These are phyloP conservation scores for Danio jaintianensis DNA, from an alignment of 2,797 vertebrate genomes.

Conservation along the genomic window DNA sequence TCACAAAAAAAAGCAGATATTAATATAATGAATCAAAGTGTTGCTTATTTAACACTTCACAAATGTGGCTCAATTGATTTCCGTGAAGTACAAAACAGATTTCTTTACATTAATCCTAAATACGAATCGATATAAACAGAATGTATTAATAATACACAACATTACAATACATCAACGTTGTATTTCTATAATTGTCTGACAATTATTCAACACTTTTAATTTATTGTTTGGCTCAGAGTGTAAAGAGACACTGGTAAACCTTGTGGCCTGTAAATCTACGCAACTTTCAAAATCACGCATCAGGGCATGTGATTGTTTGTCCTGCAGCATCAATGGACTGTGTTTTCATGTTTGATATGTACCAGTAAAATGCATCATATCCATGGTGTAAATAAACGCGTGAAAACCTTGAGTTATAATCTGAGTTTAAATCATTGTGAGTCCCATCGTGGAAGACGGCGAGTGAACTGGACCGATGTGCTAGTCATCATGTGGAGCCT, in stretches of 20 bases:
- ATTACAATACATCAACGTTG: conserved; percentile 2
- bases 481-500: conserved; percentile 23
- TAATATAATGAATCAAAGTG: neutral
- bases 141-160: neutral
- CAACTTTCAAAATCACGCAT: conserved; percentile 9
- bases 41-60: neutral
- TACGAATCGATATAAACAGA: neutral
- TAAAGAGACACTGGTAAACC: conserved; percentile 28
- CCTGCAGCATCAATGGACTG: conserved; percentile 18
- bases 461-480: neutral
- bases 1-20: neutral
- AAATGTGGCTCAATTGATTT: neutral
- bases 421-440: conserved; percentile 12
- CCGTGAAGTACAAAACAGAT: conserved; percentile 14
- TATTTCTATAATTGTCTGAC: neutral
- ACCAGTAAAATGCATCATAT: conserved; percentile 26
- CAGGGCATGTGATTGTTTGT: conserved; percentile 30
- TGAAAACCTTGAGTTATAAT: conserved; percentile 8
- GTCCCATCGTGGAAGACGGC: conserved; percentile 24
- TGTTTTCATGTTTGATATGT: conserved; percentile 27
- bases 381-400: conserved; percentile 33
- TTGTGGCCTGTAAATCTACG: conserved; percentile 7
- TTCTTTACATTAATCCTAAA: neutral
- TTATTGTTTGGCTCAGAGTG: neutral
- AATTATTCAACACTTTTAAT: neutral